These are phyloP conservation scores for Trinorchestia longiramus DNA, from an alignment of 1,140 invertebrate genomes.

Conservation along the genomic window DNA sequence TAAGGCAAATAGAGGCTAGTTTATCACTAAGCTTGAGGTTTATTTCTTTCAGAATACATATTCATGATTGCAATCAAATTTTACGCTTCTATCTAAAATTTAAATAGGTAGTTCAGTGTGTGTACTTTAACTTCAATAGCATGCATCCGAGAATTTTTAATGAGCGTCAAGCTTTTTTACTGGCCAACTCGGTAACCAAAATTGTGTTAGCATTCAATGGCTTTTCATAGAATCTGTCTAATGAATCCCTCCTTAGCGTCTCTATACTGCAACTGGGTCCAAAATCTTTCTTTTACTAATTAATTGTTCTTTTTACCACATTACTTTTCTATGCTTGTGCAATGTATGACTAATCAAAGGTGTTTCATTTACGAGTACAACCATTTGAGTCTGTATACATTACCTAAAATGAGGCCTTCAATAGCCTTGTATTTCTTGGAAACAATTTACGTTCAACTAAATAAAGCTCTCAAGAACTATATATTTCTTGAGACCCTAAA, in stretches of 20 bases:
- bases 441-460: background rate
- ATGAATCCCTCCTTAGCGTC: background rate
- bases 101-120: background rate
- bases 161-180: background rate
- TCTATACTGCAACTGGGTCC: background rate
- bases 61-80: background rate
- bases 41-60: background rate
- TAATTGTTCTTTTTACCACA: background rate
- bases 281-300: background rate
- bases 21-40: background rate
- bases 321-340: background rate
- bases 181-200: background rate
- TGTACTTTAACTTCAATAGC: background rate
- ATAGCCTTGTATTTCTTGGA: background rate
- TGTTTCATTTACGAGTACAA: background rate
- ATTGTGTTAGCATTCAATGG: background rate
- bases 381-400: background rate
- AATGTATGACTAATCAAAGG: background rate
- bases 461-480: background rate
- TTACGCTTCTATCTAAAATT: background rate
- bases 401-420: background rate
- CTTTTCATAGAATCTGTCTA: background rate
- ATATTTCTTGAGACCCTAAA: too few relatives aligned
- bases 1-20: slow-evolving; percentile 1
- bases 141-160: background rate